Percentiles rank a stretch among this genome's conserved stretches.
Conservation (phyloP, 2,113 vertebrate genomes). For the Balaeniceps rex region DNA sequence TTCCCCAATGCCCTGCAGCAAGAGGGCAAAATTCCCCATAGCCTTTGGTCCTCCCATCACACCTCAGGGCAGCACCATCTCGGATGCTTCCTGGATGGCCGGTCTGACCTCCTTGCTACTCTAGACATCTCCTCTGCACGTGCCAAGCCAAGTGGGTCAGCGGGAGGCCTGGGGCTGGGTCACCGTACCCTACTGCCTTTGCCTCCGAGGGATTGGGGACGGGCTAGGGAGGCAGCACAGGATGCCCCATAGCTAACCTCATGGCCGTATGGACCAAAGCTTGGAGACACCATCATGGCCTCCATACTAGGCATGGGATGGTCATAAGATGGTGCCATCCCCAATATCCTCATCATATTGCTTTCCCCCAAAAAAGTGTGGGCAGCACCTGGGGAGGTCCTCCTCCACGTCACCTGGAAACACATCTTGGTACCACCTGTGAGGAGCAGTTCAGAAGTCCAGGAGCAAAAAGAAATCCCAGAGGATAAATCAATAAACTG, state of each 20-base stretch:
- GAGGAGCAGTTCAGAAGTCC: not conserved
- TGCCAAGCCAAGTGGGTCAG: not conserved
- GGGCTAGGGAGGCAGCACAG: not conserved
- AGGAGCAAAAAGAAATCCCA: not conserved
- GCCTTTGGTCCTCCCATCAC: not conserved
- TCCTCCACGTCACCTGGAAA: not conserved
- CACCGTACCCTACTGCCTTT: not conserved
- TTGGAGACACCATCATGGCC: not conserved
- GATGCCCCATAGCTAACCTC: not conserved
- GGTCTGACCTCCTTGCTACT: not conserved
- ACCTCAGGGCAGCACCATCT: not conserved
- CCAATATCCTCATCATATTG: not conserved
- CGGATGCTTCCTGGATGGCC: not conserved
- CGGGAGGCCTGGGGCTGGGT: not conserved
- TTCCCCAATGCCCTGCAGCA: not conserved
- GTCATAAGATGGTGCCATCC: not conserved
- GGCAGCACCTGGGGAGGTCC: not conserved
- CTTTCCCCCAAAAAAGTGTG: not conserved
- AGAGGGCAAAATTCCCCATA: not conserved
- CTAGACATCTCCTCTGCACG: not conserved
- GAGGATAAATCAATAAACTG: not conserved
- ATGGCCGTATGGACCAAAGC: not conserved
- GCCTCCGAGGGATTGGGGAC: rapidly evolving
- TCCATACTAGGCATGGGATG: not conserved
- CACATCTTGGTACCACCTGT: not conserved